phyloP scores from a whole-genome alignment of 2,113 vertebrate genomes.

The Stomatorhinus ivindoensis region DNA sequence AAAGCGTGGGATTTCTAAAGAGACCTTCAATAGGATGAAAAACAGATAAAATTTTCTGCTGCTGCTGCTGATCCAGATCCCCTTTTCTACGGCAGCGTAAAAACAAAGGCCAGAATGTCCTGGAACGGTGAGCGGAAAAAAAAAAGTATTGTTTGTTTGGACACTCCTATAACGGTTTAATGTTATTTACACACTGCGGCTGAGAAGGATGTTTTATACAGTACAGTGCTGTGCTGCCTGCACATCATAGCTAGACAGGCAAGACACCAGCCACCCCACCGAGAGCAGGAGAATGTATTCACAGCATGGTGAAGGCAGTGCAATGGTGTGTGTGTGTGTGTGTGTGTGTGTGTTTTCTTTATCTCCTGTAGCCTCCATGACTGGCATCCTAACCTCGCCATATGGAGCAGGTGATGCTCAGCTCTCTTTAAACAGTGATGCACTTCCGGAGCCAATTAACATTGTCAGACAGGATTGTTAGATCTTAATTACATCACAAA shows the following conservation, averaged over 20 bases:
- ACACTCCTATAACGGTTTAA: background rate
- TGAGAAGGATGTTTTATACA: background rate
- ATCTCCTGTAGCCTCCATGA: background rate
- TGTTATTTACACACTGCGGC: constrained; percentile 1
- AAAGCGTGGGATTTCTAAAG: background rate
- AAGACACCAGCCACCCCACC: background rate
- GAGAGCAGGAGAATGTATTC: background rate
- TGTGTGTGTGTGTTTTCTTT: background rate
- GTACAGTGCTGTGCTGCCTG: background rate
- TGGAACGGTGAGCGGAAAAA: constrained; percentile 18
- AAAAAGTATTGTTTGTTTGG: constrained; percentile 13
- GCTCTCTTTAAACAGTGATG: background rate
- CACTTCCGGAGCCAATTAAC: background rate
- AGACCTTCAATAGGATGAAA: background rate
- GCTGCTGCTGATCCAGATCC: background rate
- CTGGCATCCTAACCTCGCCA: background rate
- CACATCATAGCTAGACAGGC: background rate
- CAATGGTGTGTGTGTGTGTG: background rate
- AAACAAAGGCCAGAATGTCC: constrained; percentile 17
- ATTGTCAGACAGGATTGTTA: background rate
- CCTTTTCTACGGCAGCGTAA: constrained; percentile 14
- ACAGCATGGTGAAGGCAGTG: background rate
- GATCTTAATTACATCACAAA: background rate
- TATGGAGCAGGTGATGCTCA: background rate
- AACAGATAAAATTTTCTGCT: background rate